phyloP scores from a whole-genome alignment of 2,113 vertebrate genomes.

The Passerina amoena region DNA sequence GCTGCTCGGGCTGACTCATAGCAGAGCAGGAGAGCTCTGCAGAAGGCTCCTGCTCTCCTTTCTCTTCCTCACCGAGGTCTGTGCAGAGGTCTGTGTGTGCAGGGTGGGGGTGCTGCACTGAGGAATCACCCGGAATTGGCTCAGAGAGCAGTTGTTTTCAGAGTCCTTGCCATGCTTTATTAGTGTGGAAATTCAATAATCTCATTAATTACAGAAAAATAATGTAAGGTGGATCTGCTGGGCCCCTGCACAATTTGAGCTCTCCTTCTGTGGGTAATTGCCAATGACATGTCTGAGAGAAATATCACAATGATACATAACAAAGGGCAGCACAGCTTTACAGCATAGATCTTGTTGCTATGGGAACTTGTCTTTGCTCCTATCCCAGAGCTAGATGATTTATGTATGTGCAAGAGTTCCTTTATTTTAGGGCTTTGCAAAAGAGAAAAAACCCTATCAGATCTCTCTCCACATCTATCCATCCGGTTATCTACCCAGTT shows the following conservation, averaged over 20 bases:
- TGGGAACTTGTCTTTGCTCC: conserved; percentile 75
- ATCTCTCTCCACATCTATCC: conserved; percentile 39
- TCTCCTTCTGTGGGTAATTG: conserved; percentile 75
- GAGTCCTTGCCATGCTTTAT: conserved; percentile 64
- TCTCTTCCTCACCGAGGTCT: background rate
- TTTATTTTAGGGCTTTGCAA: conserved; percentile 65
- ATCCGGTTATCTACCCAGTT: conserved; percentile 21
- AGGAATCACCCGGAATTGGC: conserved; percentile 42
- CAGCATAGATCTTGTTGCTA: conserved; percentile 76
- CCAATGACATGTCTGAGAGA: conserved; percentile 75
- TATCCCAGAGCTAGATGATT: conserved; percentile 69
- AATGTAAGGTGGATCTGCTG: conserved; percentile 70
- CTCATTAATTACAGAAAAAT: conserved; percentile 76
- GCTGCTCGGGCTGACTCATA: conserved; percentile 50
- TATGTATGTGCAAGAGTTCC: conserved; percentile 75
- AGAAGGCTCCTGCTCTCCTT: background rate
- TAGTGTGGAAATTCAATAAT: conserved; percentile 73
- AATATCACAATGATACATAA: conserved; percentile 77
- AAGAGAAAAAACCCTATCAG: conserved; percentile 46
- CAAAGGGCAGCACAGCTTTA: conserved; percentile 73
- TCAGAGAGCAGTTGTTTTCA: conserved; percentile 60
- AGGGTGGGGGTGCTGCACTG: background rate
- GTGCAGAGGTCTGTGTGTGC: conserved; percentile 16
- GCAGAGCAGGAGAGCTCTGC: conserved; percentile 32
- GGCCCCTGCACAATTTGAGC: conserved; percentile 70